These are phyloP conservation scores for Lethocerus indicus DNA, from an alignment of 1,140 invertebrate species.

Conservation along the genomic window DNA sequence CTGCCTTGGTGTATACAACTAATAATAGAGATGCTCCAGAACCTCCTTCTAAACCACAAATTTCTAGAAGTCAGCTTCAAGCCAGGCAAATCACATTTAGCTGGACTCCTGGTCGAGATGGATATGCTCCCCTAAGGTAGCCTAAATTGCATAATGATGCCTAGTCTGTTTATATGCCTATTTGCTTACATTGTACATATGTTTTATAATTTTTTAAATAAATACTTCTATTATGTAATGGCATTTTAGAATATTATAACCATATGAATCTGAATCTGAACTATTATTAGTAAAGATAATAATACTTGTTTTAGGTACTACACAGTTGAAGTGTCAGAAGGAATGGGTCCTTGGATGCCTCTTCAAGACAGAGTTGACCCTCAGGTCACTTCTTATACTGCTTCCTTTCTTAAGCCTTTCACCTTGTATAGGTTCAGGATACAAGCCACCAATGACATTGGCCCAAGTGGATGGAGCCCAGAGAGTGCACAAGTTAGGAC, in stretches of 20 bases:
- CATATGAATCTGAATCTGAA: too few relatives aligned
- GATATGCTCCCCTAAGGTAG: conserved; percentile 75
- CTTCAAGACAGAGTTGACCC: conserved; percentile 72
- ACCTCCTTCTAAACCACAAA: conserved; percentile 58
- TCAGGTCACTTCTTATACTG: conserved; percentile 64
- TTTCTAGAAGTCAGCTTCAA: conserved; percentile 70
- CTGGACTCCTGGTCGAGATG: conserved; percentile 85
- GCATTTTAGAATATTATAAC: too few relatives aligned
- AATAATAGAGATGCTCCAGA: conserved; percentile 76
- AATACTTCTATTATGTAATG: too few relatives aligned
- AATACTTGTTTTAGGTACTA: conserved; percentile 61
- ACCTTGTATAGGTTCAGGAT: conserved; percentile 87
- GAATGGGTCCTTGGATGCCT: conserved; percentile 60
- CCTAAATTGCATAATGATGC: too few relatives aligned
- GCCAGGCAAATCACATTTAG: conserved; percentile 83
- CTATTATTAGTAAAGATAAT: too few relatives aligned
- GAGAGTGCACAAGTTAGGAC: conserved; percentile 79
- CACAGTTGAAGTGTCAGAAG: conserved; percentile 76
- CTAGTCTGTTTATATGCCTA: too few relatives aligned
- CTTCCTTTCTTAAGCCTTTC: conserved; percentile 67
- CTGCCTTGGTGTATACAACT: conserved; percentile 75
- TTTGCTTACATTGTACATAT: too few relatives aligned
- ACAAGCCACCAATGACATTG: conserved; percentile 91
- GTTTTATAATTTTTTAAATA: too few relatives aligned
- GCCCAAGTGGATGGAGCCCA: conserved; percentile 76